Evolutionary conservation across 2,888 invertebrate species (phyloP), one percentile per base, ranked within the genome.

Genomic region (Oithona nana): DNA sequence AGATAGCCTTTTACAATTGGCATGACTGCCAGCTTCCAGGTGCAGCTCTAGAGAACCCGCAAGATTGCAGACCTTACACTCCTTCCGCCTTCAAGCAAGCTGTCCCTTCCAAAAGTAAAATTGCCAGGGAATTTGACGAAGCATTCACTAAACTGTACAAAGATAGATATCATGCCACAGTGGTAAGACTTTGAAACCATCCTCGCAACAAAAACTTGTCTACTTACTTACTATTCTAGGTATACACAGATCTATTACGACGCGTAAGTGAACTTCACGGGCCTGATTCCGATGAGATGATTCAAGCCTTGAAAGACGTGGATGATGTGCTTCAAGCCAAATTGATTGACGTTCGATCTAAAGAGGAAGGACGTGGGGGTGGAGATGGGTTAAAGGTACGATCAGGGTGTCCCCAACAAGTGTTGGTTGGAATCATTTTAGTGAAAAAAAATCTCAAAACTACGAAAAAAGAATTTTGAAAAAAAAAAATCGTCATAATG

Each of bases 321-420:
- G 57, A 57, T n/a, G 57, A 57, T n/a, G 31, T 57, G 11, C 2
- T 57, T n/a, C 57, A 57, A n/a, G 57, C 57, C 57, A 57, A 57
- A 31, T 20, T 57, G 20, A 57, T 31, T 11, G 57, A 57, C 28
- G 31, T 57, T 29, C 31, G 57, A 31, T 57, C 57, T 16, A 57
- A 57, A 31, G 39, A 30, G 3, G 39, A 57, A 31, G 22, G 54
- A 2, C n/a, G n/a, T n/a, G n/a, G n/a, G n/a, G n/a, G n/a, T n/a
- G n/a, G n/a, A n/a, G n/a, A n/a, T n/a, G n/a, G n/a, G n/a, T n/a
- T n/a, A n/a, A n/a, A n/a, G n/a, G n/a, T n/a, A n/a, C n/a, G n/a
- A n/a, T n/a, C n/a, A n/a, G n/a, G n/a, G n/a, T n/a, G n/a, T n/a
- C n/a, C n/a, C 52, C 52, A 52, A 20, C 52, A n/a, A 52, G 22